Conservation (phyloP, 1,140 invertebrate genomes). For the Adelges cooleyi region DNA sequence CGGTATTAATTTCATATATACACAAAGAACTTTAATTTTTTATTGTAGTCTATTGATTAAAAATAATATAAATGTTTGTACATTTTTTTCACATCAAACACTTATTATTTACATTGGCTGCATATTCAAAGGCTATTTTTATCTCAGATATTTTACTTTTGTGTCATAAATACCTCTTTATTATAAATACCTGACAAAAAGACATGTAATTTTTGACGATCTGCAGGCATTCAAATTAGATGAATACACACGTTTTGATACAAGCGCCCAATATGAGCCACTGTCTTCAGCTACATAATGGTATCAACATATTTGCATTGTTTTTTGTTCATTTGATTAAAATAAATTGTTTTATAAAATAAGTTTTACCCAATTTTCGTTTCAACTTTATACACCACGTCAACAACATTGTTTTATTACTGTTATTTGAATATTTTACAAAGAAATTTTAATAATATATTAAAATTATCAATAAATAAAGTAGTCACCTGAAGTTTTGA, state of each 20-base stretch:
- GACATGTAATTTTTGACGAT: slow-evolving; percentile 25
- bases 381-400: background rate
- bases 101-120: too few relatives aligned
- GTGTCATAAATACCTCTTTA: slow-evolving; percentile 24
- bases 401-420: background rate
- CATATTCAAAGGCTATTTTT: background rate
- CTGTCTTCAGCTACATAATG: slow-evolving; percentile 23
- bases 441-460: too few relatives aligned
- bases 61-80: too few relatives aligned
- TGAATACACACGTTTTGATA: background rate
- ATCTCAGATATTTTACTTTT: slow-evolving; percentile 22
- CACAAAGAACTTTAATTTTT: too few relatives aligned
- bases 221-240: slow-evolving; percentile 5
- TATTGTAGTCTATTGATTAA: too few relatives aligned
- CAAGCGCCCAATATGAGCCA: slow-evolving; percentile 13
- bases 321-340: slow-evolving; percentile 14
- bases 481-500: slow-evolving; percentile 10
- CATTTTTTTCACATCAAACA: too few relatives aligned
- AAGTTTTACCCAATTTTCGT: background rate
- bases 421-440: too few relatives aligned
- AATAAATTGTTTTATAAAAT: slow-evolving; percentile 3
- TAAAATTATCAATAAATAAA: too few relatives aligned
- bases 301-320: slow-evolving; percentile 13
- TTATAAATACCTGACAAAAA: slow-evolving; percentile 27
- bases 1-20: too few relatives aligned